Evolutionary conservation across 2,113 vertebrate genomes (phyloP).

Genomic region (Dolichotis patagonum): DNA sequence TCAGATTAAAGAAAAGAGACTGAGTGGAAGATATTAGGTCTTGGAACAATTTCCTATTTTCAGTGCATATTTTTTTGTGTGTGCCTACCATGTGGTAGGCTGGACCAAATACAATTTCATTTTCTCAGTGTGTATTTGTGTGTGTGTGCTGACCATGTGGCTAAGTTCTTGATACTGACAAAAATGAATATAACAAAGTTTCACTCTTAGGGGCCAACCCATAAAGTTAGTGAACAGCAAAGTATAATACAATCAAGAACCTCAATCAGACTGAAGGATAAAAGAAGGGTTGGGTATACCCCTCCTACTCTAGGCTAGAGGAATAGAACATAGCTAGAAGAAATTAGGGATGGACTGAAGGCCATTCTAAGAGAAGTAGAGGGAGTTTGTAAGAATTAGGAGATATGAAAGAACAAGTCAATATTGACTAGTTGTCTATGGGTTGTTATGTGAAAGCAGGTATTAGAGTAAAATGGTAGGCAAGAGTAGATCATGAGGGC

Average conservation of each 20-base stretch:
- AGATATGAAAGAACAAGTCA: background rate
- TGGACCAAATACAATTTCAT: background rate
- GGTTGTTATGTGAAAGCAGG: background rate
- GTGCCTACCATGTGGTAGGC: background rate
- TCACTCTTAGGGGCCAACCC: background rate
- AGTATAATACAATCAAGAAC: background rate
- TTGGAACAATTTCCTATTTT: conserved; percentile 27
- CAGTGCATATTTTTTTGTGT: background rate
- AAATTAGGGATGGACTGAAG: background rate
- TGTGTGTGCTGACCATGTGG: background rate
- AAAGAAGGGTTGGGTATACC: background rate
- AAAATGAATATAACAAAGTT: background rate
- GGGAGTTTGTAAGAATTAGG: background rate
- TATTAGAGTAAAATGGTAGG: background rate
- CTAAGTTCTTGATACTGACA: background rate
- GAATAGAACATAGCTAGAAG: background rate
- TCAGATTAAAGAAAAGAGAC: background rate
- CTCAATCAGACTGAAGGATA: background rate
- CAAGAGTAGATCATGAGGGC: background rate
- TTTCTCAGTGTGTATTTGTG: background rate
- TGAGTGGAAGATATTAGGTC: background rate
- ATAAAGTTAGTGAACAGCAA: background rate
- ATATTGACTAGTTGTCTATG: background rate
- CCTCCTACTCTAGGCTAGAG: background rate
- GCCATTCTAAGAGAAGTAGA: background rate